Evolutionary conservation across 2,797 vertebrate species (phyloP).

Genomic region (Pitangus sulphuratus): DNA sequence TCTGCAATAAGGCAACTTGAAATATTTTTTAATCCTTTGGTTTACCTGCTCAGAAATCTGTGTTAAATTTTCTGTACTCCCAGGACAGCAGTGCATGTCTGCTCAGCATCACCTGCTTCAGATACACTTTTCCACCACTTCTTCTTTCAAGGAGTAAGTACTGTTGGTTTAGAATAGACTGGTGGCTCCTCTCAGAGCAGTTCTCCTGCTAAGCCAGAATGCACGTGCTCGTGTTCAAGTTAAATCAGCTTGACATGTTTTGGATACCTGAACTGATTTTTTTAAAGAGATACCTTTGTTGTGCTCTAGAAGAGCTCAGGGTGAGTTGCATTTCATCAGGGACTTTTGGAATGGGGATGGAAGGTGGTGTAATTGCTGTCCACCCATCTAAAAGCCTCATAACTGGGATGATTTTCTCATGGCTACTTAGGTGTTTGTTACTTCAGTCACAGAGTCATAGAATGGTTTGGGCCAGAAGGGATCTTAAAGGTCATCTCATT

Average conservation of each 20-base stretch:
- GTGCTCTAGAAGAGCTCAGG: rapidly evolving
- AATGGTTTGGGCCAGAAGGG: neutral
- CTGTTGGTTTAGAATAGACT: rapidly evolving
- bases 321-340: neutral
- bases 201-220: neutral
- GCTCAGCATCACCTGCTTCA: neutral
- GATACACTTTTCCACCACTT: neutral
- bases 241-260: neutral
- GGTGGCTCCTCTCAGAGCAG: neutral
- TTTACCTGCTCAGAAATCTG: constrained; percentile 23
- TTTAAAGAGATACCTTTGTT: neutral
- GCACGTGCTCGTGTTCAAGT: rapidly evolving
- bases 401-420: rapidly evolving
- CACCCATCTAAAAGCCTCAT: neutral
- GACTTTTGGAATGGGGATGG: neutral
- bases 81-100: neutral
- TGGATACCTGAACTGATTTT: neutral
- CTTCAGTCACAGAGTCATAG: neutral
- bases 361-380: neutral
- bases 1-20: neutral
- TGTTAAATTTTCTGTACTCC: neutral
- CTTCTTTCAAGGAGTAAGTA: neutral
- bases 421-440: neutral
- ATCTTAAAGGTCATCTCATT: neutral
- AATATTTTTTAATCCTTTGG: neutral